Percentiles rank a stretch among this genome's conserved stretches.
These are phyloP conservation scores for Dasyornis broadbenti DNA, from an alignment of 2,113 vertebrate genomes.

Conservation along the genomic window DNA sequence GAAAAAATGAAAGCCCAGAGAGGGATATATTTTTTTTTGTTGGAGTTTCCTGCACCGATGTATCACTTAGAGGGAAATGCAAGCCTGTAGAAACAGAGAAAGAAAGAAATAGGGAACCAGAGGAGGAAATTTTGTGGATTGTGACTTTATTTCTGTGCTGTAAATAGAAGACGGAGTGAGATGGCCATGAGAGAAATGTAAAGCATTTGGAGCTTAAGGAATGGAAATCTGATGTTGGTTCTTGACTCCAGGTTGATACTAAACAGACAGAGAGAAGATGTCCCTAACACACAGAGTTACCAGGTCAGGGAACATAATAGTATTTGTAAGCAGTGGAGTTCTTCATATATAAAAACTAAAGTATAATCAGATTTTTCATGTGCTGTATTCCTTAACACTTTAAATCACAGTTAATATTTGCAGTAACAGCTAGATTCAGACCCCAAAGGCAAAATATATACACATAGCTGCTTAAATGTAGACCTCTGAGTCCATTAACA, in stretches of 20 bases:
- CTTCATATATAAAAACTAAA: not conserved
- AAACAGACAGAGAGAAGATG: not conserved
- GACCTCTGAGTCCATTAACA: not conserved
- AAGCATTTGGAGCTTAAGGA: not conserved
- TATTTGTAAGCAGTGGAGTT: not conserved
- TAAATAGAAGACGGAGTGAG: not conserved
- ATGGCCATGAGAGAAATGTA: not conserved
- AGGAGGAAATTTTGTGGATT: not conserved
- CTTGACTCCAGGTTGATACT: not conserved
- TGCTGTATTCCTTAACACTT: not conserved
- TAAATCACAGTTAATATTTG: not conserved
- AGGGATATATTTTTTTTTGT: not conserved
- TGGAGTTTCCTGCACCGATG: not conserved
- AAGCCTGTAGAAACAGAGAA: not conserved
- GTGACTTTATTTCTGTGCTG: not conserved
- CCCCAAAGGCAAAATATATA: not conserved
- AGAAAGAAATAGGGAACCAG: not conserved
- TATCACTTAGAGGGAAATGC: not conserved
- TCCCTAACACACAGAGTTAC: not conserved
- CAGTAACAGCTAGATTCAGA: not conserved
- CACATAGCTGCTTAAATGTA: not conserved
- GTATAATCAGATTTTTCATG: not conserved
- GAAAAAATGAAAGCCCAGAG: not conserved
- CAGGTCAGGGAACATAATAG: not conserved
- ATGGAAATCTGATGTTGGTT: not conserved